A percentile compares a stretch with the other conserved stretches of the same genome.
Evolutionary conservation across 2,888 invertebrate genomes (phyloP).

Genomic region (Meiosimyza platycephala): DNA sequence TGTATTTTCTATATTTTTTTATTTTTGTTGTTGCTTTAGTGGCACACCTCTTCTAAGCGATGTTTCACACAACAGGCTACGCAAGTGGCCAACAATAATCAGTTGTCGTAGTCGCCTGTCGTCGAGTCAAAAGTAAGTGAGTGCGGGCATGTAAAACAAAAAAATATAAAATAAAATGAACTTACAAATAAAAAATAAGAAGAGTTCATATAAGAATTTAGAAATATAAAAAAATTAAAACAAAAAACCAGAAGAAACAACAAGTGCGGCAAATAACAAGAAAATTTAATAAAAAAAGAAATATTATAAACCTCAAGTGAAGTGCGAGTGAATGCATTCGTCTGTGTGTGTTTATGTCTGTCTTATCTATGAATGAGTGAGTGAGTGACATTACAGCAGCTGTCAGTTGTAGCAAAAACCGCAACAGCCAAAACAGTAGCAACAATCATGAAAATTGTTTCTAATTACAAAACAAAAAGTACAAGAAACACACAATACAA

Average conservation of each 20-base stretch:
- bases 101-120: slow-evolving; percentile 36
- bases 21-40: too few relatives aligned
- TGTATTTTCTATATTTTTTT: too few relatives aligned
- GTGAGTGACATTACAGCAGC: slow-evolving; percentile 21
- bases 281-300: neutral
- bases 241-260: neutral
- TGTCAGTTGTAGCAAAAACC: neutral
- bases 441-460: neutral
- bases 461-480: neutral
- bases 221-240: neutral
- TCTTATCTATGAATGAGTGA: neutral
- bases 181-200: neutral
- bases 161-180: neutral
- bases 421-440: neutral
- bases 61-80: neutral
- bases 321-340: slow-evolving; percentile 1
- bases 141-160: neutral
- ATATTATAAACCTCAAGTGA: neutral
- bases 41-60: too few relatives aligned
- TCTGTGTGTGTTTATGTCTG: neutral
- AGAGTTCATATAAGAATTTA: neutral
- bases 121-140: slow-evolving; percentile 36
- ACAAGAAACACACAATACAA: neutral
- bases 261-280: neutral
- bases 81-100: neutral